Base-by-base conservation (phyloP, 1,140 invertebrate species). In the Drosophila bifasciata region DNA sequence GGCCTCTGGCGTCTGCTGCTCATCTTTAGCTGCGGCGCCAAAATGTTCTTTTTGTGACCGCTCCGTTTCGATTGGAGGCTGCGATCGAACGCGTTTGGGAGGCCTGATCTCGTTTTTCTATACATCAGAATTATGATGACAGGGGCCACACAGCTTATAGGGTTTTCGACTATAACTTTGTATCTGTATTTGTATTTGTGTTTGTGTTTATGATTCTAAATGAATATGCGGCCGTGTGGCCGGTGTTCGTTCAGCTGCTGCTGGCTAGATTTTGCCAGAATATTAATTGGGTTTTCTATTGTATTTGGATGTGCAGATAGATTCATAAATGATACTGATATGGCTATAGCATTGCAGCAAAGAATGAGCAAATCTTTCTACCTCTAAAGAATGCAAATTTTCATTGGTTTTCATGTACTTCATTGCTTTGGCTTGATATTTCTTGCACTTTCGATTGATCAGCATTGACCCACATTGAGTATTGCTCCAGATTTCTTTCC, bases 101-200 rank as follows among this genome's bases (percentile, higher is more conserved):
- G n/a, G n/a, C 36, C 67, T 86, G 77, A 76, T 88, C 81, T 85
- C 69, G 73, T 86, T 86, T 80, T 59, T 40, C 76, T 69, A 74
- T 60, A n/a, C n/a, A n/a, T 63, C 68, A 86, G 67, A 45, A 70
- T 74, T 49, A 63, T 67, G 61, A 67, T 75, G 53, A 72, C 67
- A 73, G 48, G n/a, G n/a, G n/a, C n/a, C n/a, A n/a, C n/a, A n/a
- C 61, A 62, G 59, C 49, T 62, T 48, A 56, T 50, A 25, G 50
- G 43, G 62, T 52, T 62, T 49, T 19, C 44, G 25, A n/a, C n/a
- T n/a, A n/a, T n/a, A n/a, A n/a, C n/a, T n/a, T n/a, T n/a, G 43
- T 39, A 23, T 45, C 19, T 21, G 17, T 16, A 23, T 32, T 45
- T 69, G 6, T 23, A 7, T n/a, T 7, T 50, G 40, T 32, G 44